Percentiles rank a stretch among this genome's conserved stretches.
Evolutionary conservation across 1,140 invertebrate species (phyloP).

Genomic region (Pygmarrhopalites habei): DNA sequence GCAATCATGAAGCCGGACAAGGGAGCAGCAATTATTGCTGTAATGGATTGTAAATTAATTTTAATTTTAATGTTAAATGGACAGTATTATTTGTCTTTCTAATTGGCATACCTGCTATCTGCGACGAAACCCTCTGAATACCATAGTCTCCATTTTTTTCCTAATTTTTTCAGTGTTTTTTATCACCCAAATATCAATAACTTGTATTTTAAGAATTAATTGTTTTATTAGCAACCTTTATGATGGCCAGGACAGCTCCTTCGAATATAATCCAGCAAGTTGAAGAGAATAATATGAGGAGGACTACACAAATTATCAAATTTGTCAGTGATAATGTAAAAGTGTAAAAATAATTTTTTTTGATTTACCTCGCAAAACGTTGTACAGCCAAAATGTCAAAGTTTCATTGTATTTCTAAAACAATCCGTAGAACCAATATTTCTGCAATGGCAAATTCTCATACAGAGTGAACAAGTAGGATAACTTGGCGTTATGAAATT

Average conservation of each 20-base stretch:
- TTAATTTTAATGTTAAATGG: no score
- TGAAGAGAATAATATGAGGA: no score
- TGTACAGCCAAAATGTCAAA: constrained; percentile 67
- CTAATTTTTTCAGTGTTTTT: neutral
- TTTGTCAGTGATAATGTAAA: no score
- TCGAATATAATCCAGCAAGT: constrained; percentile 69
- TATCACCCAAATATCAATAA: neutral
- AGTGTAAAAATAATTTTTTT: no score
- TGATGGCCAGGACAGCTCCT: constrained; percentile 68
- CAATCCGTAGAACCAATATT: no score
- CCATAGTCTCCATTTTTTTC: constrained; percentile 67
- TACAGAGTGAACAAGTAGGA: no score
- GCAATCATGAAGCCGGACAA: constrained; percentile 63
- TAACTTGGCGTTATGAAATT: no score
- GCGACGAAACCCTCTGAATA: constrained; percentile 60
- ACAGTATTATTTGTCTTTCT: no score
- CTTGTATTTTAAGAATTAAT: neutral
- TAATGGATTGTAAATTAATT: constrained; percentile 53
- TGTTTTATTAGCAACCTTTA: constrained; percentile 49
- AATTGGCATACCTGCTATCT: no score
- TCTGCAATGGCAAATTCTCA: no score
- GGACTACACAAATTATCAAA: no score
- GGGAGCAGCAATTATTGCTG: constrained; percentile 70
- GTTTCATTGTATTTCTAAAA: constrained; percentile 53
- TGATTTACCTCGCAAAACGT: constrained; percentile 59